Conservation (phyloP, 2,113 vertebrate genomes). For the Tamias sibiricus region DNA sequence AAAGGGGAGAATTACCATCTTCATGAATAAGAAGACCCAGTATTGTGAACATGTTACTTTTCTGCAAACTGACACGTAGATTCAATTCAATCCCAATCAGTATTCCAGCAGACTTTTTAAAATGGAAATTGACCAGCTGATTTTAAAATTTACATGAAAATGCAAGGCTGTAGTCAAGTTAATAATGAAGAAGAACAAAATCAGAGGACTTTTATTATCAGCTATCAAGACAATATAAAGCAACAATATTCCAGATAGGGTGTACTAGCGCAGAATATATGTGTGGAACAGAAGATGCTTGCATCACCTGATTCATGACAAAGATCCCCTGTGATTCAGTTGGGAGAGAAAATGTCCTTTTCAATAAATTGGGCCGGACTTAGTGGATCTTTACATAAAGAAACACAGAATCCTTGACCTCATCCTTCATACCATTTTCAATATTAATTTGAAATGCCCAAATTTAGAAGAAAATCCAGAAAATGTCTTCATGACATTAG, state of each 20-base stretch:
- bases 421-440: not conserved
- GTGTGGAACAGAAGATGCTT: too few relatives aligned
- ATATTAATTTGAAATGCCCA: not conserved
- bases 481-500: not conserved
- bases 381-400: not conserved
- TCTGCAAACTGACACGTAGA: not conserved
- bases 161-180: not conserved
- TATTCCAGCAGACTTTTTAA: not conserved
- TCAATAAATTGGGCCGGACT: not conserved
- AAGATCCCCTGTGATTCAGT: not conserved
- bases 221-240: too few relatives aligned
- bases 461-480: not conserved
- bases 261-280: rapidly evolving
- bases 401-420: not conserved
- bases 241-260: not conserved
- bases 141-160: not conserved
- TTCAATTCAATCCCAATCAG: not conserved
- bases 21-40: not conserved
- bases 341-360: not conserved
- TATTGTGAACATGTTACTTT: not conserved
- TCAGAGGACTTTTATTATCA: not conserved
- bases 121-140: not conserved
- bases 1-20: not conserved
- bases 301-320: not conserved
- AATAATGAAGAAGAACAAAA: not conserved